Conservation (phyloP, 2,888 invertebrate species). For the Dynastes tityus region DNA sequence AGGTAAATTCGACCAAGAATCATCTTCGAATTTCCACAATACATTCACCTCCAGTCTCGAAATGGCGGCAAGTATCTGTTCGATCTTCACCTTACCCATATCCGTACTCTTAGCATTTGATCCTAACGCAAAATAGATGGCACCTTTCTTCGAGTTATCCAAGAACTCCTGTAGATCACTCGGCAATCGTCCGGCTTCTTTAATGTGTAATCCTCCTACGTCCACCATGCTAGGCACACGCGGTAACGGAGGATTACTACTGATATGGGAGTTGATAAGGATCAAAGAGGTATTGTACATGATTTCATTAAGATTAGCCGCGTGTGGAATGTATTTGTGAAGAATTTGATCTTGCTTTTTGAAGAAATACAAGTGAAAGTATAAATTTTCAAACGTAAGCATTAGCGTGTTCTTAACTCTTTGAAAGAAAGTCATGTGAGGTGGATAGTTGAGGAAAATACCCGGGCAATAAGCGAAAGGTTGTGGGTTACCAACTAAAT, state of each 20-base stretch:
- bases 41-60: constrained; percentile 64
- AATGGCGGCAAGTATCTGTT: constrained; percentile 63
- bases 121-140: constrained; percentile 66
- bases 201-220: constrained; percentile 73
- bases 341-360: constrained; percentile 52
- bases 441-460: constrained; percentile 67
- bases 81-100: constrained; percentile 59
- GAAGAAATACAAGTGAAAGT: constrained; percentile 53
- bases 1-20: constrained; percentile 63
- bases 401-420: constrained; percentile 72
- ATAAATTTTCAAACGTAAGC: constrained; percentile 52
- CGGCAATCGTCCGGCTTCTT: constrained; percentile 51
- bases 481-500: constrained; percentile 71
- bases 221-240: constrained; percentile 74
- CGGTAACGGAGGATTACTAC: constrained; percentile 71
- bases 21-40: constrained; percentile 66
- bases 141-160: constrained; percentile 63
- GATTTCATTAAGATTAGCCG: constrained; percentile 55
- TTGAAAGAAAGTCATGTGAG: constrained; percentile 72
- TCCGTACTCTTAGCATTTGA: constrained; percentile 62
- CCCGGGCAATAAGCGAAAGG: constrained; percentile 73
- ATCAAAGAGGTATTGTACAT: constrained; percentile 63
- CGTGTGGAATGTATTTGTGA: constrained; percentile 55
- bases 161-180: constrained; percentile 62
- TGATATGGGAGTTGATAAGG: constrained; percentile 69